Base-by-base conservation (phyloP, 2,888 invertebrate species). In the Melieria omissa region DNA sequence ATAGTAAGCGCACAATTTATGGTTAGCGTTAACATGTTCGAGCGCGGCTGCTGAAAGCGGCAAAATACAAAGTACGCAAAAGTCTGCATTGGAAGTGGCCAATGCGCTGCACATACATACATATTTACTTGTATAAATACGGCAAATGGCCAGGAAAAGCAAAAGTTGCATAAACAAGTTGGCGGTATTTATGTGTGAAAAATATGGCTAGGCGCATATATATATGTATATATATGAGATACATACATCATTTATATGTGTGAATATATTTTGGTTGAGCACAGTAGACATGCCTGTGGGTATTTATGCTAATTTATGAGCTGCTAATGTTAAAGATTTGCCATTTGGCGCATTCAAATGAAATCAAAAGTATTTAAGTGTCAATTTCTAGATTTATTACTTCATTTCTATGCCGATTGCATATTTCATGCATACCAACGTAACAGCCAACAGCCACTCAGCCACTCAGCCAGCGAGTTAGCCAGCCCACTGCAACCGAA, bases 281-380 rank as follows among this genome's bases (percentile, higher is more conserved):
- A 54, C 68, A n/a, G 62, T 69, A 62, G 68, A 54, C 12, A 54
- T 69, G 61, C 54, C 47, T 62, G n/a, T 63, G 55, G 41, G 55
- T 54, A 46, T 69, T 69, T 69, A 62, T 69, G 62, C 69, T 62
- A 69, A 69, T 69, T 69, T 69, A 69, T 69, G 45, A 69, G 57
- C 63, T 69, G 69, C 47, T 62, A 69, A 63, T 8, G 49, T 63
- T 55, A 69, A 54, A 62, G 69, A 69, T 63, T 69, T 69, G 41
- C 62, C 69, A 69, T 46, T 46, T 69, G 45, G 42, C 42, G 69
- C 55, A 63, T 69, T 69, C 61, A 71, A 71, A 71, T 71, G 60
- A 71, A 71, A 71, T 71, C 71, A 71, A 65, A 71, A 71, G 71
- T 71, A 71, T 71, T 71, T 65, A 60, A 57, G 54, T 71, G 71